Percentiles rank a stretch among this genome's conserved stretches.
These are phyloP conservation scores for Leptoteleia sp. DNA, from an alignment of 1,140 invertebrate genomes.

Conservation along the genomic window DNA sequence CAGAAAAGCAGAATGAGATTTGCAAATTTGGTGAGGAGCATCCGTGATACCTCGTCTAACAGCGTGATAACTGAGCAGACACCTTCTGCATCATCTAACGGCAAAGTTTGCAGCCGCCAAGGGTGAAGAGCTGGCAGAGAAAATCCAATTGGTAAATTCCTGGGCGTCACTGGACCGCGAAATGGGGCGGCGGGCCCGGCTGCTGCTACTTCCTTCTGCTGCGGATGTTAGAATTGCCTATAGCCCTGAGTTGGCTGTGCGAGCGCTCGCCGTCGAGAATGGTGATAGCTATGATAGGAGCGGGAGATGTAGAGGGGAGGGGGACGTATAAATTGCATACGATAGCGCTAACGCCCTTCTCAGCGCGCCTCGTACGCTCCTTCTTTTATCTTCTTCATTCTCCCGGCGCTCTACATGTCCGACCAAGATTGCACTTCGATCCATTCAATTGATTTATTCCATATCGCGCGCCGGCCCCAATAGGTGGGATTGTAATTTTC, in stretches of 20 bases:
- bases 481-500: slow-evolving; percentile 12
- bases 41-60: slow-evolving; percentile 18
- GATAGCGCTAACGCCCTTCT: slow-evolving; percentile 69
- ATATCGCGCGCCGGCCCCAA: slow-evolving; percentile 1
- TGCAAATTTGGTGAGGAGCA: slow-evolving; percentile 30
- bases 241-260: slow-evolving; percentile 42
- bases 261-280: slow-evolving; percentile 35
- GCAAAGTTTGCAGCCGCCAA: slow-evolving; percentile 70
- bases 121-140: slow-evolving; percentile 73
- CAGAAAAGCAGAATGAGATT: slow-evolving; percentile 48
- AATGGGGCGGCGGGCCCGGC: slow-evolving; percentile 76
- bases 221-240: slow-evolving; percentile 65
- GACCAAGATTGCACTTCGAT: slow-evolving; percentile 73
- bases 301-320: slow-evolving; percentile 72
- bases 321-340: slow-evolving; percentile 78
- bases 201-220: slow-evolving; percentile 74
- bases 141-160: slow-evolving; percentile 81
- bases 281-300: slow-evolving; percentile 64
- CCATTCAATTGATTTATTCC: slow-evolving; percentile 74
- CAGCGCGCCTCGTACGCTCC: slow-evolving; percentile 7
- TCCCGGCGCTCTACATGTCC: slow-evolving; percentile 62
- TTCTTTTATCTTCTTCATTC: slow-evolving; percentile 35
- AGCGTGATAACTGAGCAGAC: slow-evolving; percentile 71
- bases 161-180: slow-evolving; percentile 79
- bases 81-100: slow-evolving; percentile 78